A percentile compares a stretch with the other conserved stretches of the same genome.
Conservation (phyloP, 1,140 invertebrate genomes). For the Apis mellifera region DNA sequence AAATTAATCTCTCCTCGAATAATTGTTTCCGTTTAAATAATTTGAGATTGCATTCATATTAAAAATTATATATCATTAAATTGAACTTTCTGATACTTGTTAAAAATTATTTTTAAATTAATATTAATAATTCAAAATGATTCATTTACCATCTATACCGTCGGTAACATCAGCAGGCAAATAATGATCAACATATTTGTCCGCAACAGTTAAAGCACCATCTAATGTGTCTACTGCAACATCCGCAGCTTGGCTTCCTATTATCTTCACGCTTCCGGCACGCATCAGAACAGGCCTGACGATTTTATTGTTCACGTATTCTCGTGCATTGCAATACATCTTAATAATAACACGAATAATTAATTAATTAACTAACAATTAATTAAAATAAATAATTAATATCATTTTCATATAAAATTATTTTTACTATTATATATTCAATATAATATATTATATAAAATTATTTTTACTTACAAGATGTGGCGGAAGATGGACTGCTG, state of each 20-base stretch:
- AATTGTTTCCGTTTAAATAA: too few relatives aligned
- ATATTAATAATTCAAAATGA: neutral
- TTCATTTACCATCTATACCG: conserved; percentile 77
- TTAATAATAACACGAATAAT: conserved; percentile 64
- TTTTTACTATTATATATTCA: too few relatives aligned
- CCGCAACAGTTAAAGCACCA: conserved; percentile 87
- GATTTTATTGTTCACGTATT: conserved; percentile 86
- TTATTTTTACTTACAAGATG: conserved; percentile 84
- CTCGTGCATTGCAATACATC: conserved; percentile 89
- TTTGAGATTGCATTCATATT: too few relatives aligned
- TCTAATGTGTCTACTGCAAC: conserved; percentile 87
- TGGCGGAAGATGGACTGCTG: conserved; percentile 88
- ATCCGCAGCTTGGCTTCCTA: conserved; percentile 86
- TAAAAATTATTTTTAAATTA: neutral
- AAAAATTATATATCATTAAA: too few relatives aligned
- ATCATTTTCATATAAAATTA: too few relatives aligned
- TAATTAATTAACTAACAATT: neutral
- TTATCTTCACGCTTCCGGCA: conserved; percentile 89
- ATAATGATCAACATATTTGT: conserved; percentile 91
- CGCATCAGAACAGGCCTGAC: conserved; percentile 86
- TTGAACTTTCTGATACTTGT: too few relatives aligned
- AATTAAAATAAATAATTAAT: too few relatives aligned
- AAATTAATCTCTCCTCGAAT: too few relatives aligned
- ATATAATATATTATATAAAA: too few relatives aligned
- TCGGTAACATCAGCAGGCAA: conserved; percentile 86